A percentile compares a stretch with the other conserved stretches of the same genome.
phyloP scores from a whole-genome alignment of 2,888 invertebrate genomes.

The Panzeria rudis region DNA sequence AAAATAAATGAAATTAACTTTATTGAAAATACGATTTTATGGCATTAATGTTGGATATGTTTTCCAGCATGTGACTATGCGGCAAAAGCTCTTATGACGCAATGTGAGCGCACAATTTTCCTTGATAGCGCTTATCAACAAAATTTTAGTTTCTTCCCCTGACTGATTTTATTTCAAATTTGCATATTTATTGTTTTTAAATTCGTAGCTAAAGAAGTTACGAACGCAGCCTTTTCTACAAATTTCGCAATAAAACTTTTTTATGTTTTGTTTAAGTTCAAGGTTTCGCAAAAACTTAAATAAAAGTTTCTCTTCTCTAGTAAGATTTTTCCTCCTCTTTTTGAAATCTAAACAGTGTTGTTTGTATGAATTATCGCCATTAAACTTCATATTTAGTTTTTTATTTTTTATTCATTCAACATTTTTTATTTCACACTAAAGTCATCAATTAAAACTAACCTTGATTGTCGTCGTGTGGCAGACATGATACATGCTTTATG shows the following conservation, averaged over 20 bases:
- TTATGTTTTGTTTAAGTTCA: constrained; percentile 52
- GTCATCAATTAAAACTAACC: constrained; percentile 68
- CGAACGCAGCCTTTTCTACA: not conserved
- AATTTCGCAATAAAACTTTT: not conserved
- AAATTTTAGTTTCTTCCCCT: not conserved
- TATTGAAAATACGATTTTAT: not conserved
- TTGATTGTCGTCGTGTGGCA: constrained; percentile 73
- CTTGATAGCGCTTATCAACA: constrained; percentile 14
- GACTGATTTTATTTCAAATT: constrained; percentile 35
- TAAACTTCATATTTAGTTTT: constrained; percentile 25
- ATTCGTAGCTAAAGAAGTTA: not conserved
- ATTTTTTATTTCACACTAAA: constrained; percentile 63
- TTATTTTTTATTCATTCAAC: constrained; percentile 10
- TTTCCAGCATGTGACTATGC: too few species aligned
- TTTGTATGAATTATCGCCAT: constrained; percentile 34
- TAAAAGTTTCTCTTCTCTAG: constrained; percentile 62
- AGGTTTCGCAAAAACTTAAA: constrained; percentile 31
- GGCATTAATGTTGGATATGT: not conserved
- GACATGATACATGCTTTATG: constrained; percentile 68
- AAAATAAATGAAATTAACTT: not conserved
- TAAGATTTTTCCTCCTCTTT: constrained; percentile 15
- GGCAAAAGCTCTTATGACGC: not conserved
- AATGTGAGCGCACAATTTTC: not conserved
- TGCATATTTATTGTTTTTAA: constrained; percentile 19
- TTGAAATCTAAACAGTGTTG: constrained; percentile 2